Conservation (phyloP, 2,888 invertebrate genomes). For the Dynastes tityus region DNA sequence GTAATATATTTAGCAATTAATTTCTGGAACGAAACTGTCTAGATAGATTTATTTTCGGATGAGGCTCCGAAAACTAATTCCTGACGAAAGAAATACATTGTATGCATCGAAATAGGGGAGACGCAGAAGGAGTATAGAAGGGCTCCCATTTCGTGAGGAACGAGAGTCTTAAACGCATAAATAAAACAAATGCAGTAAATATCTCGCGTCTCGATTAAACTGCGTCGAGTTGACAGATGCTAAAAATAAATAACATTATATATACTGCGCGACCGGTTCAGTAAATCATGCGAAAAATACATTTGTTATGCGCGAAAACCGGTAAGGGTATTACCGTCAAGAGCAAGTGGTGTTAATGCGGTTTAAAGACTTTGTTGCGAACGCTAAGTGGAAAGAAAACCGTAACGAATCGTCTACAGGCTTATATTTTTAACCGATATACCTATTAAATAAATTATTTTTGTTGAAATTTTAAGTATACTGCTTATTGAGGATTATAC, state of each 20-base stretch:
- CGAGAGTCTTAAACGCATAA: slow-evolving; percentile 56
- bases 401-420: background rate
- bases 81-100: slow-evolving; percentile 65
- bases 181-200: slow-evolving; percentile 64
- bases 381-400: slow-evolving; percentile 16
- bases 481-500: no score
- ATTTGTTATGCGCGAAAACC: slow-evolving; percentile 37
- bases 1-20: slow-evolving; percentile 65
- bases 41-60: slow-evolving; percentile 65
- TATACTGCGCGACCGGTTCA: slow-evolving; percentile 35
- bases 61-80: slow-evolving; percentile 64
- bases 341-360: slow-evolving; percentile 25
- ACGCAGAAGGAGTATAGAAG: slow-evolving; percentile 57
- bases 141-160: slow-evolving; percentile 49
- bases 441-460: background rate
- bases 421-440: background rate
- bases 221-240: slow-evolving; percentile 45
- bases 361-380: slow-evolving; percentile 33
- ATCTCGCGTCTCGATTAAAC: slow-evolving; percentile 58
- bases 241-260: slow-evolving; percentile 48
- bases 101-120: slow-evolving; percentile 54
- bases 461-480: no score
- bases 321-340: slow-evolving; percentile 37
- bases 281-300: slow-evolving; percentile 47
- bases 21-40: slow-evolving; percentile 61